Evolutionary conservation across 2,113 vertebrate genomes (phyloP).

Genomic region (Clarias magur): DNA sequence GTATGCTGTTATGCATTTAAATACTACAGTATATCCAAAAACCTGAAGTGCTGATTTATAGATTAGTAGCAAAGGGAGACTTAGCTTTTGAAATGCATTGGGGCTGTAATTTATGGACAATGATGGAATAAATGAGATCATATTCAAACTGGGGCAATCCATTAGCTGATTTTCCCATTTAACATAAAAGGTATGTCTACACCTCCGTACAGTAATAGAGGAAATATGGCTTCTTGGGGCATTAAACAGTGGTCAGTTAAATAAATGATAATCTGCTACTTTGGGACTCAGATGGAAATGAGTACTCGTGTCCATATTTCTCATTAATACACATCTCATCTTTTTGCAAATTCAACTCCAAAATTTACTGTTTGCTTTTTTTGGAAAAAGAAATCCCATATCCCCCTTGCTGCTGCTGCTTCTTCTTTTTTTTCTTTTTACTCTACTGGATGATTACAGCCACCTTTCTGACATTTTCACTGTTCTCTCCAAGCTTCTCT

Average conservation of each 20-base stretch:
- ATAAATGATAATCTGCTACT: conserved; percentile 66
- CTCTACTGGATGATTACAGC: neutral
- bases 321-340: neutral
- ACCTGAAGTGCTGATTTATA: neutral
- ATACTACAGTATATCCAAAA: neutral
- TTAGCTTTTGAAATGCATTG: conserved; percentile 3
- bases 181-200: conserved; percentile 61
- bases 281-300: conserved; percentile 42
- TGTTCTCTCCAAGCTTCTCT: neutral
- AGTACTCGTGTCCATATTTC: conserved; percentile 32
- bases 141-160: conserved; percentile 57
- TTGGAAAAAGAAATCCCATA: too few species aligned
- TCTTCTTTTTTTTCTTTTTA: neutral
- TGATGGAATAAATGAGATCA: conserved; percentile 72
- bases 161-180: conserved; percentile 65
- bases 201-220: conserved; percentile 67
- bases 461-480: neutral
- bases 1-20: neutral
- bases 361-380: neutral
- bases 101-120: conserved; percentile 50
- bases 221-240: conserved; percentile 64
- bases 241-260: conserved; percentile 52
- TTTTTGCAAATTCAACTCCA: neutral
- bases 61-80: neutral
- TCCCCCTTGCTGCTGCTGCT: neutral